These are phyloP conservation scores for Drosophila limbata DNA, from an alignment of 2,888 invertebrate species.

Conservation along the genomic window DNA sequence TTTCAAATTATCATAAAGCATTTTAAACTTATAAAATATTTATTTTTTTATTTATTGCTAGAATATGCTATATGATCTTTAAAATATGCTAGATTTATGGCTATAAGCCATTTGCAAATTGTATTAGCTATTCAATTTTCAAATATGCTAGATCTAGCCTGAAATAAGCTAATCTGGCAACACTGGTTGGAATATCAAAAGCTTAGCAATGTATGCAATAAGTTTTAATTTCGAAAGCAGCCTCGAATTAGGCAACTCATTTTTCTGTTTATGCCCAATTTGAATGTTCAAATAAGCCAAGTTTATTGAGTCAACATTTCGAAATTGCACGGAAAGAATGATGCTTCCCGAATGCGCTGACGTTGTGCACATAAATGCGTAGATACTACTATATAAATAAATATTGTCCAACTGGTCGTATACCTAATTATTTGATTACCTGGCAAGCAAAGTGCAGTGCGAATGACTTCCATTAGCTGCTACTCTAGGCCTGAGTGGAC, in stretches of 20 bases:
- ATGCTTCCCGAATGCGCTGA: conserved; percentile 12
- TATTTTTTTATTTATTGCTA: no score
- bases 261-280: neutral
- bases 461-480: conserved; percentile 3
- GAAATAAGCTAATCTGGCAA: no score
- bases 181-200: no score
- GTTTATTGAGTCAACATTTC: conserved; percentile 34
- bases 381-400: neutral
- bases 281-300: no score
- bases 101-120: no score
- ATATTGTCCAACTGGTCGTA: conserved; percentile 3
- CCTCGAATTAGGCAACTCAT: neutral
- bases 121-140: no score
- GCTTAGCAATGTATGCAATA: neutral
- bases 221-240: neutral
- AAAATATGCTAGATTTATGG: no score
- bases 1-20: no score
- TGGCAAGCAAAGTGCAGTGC: conserved; percentile 6
- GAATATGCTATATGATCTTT: no score
- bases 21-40: no score
- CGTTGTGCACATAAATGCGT: neutral
- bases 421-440: conserved; percentile 1
- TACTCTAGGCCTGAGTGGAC: neutral
- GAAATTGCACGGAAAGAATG: conserved; percentile 18
- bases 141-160: no score